Base-by-base conservation (phyloP, 2,888 invertebrate species). In the Melieria omissa region DNA sequence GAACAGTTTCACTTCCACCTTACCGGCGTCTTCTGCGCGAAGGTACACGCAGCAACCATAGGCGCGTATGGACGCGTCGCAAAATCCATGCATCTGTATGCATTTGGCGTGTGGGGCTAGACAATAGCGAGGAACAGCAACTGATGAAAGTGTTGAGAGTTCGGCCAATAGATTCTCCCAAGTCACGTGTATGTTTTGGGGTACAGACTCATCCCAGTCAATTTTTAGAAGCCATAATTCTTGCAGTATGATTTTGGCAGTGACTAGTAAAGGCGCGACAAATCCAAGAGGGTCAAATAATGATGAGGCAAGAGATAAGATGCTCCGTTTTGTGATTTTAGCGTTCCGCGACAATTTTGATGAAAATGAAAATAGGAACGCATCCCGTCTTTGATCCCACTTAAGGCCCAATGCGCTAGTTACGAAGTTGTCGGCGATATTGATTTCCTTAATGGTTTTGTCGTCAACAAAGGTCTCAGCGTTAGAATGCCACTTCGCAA, bases 31-130 rank as follows among this genome's bases (percentile, higher is more conserved):
- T 69, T 52, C 42, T 4, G 47, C 42, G 9, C 68, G 69, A 1
- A 72, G 0, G 14, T 74, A 71, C 5, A 73, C 10, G 63, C 69
- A 69, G 54, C 73, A 73, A 1, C 72, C 73, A 71, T 66, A 73
- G 4, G 71, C 71, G 5, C 71, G 65, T 29, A 71, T 69, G n/a
- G 71, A 73, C 3, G 73, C 9, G 44, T 75, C 75, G 9, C 70
- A 70, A 47, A 75, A 71, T 1, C 73, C 74, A 58, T 74, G 73
- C n/a, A 74, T 6, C 42, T 73, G 72, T 9, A 55, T 9, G 3
- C 12, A 54, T 29, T 73, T 16, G 9, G 29, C 8, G 46, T 6
- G 47, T 3, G 2, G 49, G 8, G 55, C 63, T 42, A 60, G 44
- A 60, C 60, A 60, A 60, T 60, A 9, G 9, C 60, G 60, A 41